Percentiles rank a stretch among this genome's conserved stretches.
Conservation (phyloP, 2,113 vertebrate species). For the Macquaria australasica region DNA sequence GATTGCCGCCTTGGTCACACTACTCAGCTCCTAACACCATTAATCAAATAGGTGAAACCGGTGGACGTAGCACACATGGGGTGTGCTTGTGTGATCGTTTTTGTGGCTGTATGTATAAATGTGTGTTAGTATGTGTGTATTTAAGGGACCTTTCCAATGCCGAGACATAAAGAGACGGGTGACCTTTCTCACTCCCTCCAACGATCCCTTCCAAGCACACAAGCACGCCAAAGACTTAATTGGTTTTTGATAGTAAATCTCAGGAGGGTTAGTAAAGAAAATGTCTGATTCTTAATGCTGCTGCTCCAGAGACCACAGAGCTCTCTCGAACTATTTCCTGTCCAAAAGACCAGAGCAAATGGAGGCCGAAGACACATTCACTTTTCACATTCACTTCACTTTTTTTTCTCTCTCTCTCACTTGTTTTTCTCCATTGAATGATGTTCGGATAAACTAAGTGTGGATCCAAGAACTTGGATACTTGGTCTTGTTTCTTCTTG, state of each 20-base stretch:
- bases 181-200: slow-evolving; percentile 71
- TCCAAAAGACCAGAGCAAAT: slow-evolving; percentile 34
- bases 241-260: slow-evolving; percentile 79
- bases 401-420: neutral
- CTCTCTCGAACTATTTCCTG: slow-evolving; percentile 50
- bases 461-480: neutral
- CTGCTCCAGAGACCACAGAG: slow-evolving; percentile 59
- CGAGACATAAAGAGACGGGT: slow-evolving; percentile 51
- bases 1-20: slow-evolving; percentile 57
- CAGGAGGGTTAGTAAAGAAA: slow-evolving; percentile 53
- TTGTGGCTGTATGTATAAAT: neutral
- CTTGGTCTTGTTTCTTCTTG: slow-evolving; percentile 13
- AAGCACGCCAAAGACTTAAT: slow-evolving; percentile 67
- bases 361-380: neutral
- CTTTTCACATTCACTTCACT: too few species aligned
- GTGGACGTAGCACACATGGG: slow-evolving; percentile 16
- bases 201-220: slow-evolving; percentile 58
- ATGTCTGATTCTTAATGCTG: slow-evolving; percentile 44
- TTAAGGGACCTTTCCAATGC: slow-evolving; percentile 21
- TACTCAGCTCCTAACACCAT: slow-evolving; percentile 35
- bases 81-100: slow-evolving; percentile 13
- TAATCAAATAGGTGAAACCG: slow-evolving; percentile 53
- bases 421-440: slow-evolving; percentile 27
- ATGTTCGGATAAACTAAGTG: slow-evolving; percentile 1
- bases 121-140: slow-evolving; percentile 15